Base-by-base conservation (phyloP, 2,888 invertebrate genomes). In the Heterodera filipjevi region DNA sequence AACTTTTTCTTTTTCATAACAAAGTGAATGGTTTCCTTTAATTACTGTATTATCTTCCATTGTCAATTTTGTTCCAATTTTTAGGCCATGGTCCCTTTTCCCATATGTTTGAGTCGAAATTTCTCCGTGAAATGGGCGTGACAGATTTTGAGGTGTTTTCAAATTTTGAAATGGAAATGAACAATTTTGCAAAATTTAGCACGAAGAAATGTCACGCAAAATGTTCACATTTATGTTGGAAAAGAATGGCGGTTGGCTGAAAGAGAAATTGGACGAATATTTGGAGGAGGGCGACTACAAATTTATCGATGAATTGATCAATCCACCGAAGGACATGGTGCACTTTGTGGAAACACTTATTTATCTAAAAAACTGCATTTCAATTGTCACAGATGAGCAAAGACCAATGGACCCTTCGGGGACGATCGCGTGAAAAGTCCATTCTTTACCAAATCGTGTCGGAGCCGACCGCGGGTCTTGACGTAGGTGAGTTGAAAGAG, bases 51-150 rank as follows among this genome's bases (percentile, higher is more conserved):
- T n/a, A 44, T 44, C 39, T 71, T 53, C 5, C 22, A 22, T 53
- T 53, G n/a, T n/a, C n/a, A n/a, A n/a, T n/a, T n/a, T n/a, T n/a
- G n/a, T n/a, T n/a, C n/a, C 5, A 59, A n/a, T 27, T 59, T 19
- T 30, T 81, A 89, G 90, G 90, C 0, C 93, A 93, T 88, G 93
- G 93, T 0, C 93, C 93, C 5, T 92, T 92, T 88, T 93, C 93
- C 1, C 93, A 93, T 88, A 83, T 91, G 14, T 93, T 92, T 92
- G 93, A 93, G 32, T 35, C 33, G n/a, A 68, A 68, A 16, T 68
- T 68, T 22, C 68, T 68, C 1, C 30, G 32, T 85, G 82, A 85
- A 3, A 83, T 80, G 5, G 90, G 91, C 82, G 88, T 91, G 77
- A 86, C 87, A 19, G 53, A 76, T 27, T 82, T 86, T 68, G 80